Evolutionary conservation across 2,113 vertebrate species (phyloP).

Genomic region (Chinchilla lanigera): DNA sequence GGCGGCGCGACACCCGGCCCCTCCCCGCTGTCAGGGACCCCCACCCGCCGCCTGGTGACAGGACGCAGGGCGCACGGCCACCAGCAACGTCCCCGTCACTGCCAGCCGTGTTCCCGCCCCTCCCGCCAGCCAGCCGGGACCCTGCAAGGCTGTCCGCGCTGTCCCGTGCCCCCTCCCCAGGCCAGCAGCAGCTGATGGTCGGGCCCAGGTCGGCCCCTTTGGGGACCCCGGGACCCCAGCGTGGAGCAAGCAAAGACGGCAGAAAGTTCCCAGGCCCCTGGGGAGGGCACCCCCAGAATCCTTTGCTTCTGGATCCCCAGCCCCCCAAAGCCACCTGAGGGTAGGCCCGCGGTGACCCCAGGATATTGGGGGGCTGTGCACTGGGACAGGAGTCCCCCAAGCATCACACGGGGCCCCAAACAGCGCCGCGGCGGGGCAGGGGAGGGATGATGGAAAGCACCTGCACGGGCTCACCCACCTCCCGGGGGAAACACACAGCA

Average conservation of each 20-base stretch:
- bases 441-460: background rate
- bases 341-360: too few relatives aligned
- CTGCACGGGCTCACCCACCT: background rate
- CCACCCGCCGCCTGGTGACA: background rate
- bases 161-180: background rate
- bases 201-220: background rate
- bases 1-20: background rate
- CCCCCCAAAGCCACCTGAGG: background rate
- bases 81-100: background rate
- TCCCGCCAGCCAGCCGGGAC: background rate
- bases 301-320: background rate
- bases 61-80: background rate
- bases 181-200: background rate
- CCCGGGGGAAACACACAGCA: background rate
- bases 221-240: background rate
- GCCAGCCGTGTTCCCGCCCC: rapidly evolving
- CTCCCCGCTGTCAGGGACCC: background rate
- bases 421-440: background rate
- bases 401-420: background rate
- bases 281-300: background rate
- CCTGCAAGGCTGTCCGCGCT: background rate
- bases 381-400: background rate
- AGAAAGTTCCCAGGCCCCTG: background rate
- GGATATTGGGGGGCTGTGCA: background rate
- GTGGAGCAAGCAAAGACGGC: background rate